Percentiles rank a stretch among this genome's conserved stretches.
phyloP scores from a whole-genome alignment of 2,888 invertebrate genomes.

The Phorcus lineatus region DNA sequence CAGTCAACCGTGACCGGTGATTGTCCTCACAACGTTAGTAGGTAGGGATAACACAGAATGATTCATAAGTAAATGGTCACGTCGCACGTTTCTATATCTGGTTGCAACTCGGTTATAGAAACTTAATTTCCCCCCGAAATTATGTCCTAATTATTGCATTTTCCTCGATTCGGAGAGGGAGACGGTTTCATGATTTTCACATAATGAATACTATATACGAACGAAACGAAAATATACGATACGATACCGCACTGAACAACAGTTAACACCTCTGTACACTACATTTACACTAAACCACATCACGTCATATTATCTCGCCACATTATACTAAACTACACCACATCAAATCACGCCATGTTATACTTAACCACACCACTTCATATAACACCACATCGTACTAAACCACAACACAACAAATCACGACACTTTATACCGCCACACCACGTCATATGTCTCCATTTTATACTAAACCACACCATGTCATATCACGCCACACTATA shows the following conservation, averaged over 20 bases:
- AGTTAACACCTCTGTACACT: not conserved
- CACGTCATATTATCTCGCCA: not conserved
- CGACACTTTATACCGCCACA: not conserved
- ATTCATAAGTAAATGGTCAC: no score
- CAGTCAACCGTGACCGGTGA: no score
- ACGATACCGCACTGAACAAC: not conserved
- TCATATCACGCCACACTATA: not conserved
- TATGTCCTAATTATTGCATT: no score
- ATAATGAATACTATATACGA: no score
- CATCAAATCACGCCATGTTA: not conserved
- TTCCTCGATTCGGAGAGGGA: no score
- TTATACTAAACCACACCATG: not conserved
- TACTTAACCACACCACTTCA: not conserved
- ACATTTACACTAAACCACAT: not conserved
- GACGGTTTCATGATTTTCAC: no score
- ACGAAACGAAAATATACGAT: not conserved
- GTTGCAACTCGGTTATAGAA: no score
- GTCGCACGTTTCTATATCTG: no score
- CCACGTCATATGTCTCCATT: not conserved
- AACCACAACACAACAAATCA: not conserved
- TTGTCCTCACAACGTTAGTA: no score
- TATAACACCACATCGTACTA: not conserved
- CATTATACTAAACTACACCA: not conserved
- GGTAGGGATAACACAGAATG: no score
- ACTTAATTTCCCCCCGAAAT: no score